Conservation (phyloP, 2,888 invertebrate species). For the Drosophila lacicola region DNA sequence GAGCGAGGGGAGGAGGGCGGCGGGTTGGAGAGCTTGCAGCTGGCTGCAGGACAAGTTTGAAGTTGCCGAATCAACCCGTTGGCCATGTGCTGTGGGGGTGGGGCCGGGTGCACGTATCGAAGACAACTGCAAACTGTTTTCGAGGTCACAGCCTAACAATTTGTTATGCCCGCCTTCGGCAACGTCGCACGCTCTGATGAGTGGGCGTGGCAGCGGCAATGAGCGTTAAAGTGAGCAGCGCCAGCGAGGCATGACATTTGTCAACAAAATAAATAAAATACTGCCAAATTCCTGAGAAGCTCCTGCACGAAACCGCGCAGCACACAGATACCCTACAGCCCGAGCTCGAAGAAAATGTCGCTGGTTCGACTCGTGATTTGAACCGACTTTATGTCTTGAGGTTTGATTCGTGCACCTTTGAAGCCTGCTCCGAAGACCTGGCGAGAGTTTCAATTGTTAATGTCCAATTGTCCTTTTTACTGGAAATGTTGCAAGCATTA, state of each 20-base stretch:
- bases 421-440: too few species aligned
- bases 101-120: slow-evolving; percentile 52
- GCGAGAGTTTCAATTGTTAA: too few species aligned
- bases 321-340: slow-evolving; percentile 3
- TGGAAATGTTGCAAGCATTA: too few species aligned
- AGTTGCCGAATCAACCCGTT: slow-evolving; percentile 51
- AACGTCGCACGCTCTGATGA: slow-evolving; percentile 65
- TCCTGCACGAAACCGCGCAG: background rate
- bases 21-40: background rate
- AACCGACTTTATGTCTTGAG: too few species aligned
- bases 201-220: slow-evolving; percentile 79
- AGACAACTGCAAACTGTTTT: slow-evolving; percentile 78
- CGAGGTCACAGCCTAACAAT: slow-evolving; percentile 81
- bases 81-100: background rate
- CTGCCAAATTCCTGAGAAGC: too few species aligned
- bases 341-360: too few species aligned
- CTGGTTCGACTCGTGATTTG: too few species aligned
- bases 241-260: slow-evolving; percentile 78
- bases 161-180: slow-evolving; percentile 63
- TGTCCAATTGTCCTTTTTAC: too few species aligned
- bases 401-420: too few species aligned
- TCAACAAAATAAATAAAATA: slow-evolving; percentile 10
- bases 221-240: slow-evolving; percentile 79
- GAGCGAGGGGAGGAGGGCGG: background rate
- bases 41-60: slow-evolving; percentile 55